Percentiles rank a stretch among this genome's conserved stretches.
These are phyloP conservation scores for Dipus sagitta DNA, from an alignment of 2,797 vertebrate genomes.

Conservation along the genomic window DNA sequence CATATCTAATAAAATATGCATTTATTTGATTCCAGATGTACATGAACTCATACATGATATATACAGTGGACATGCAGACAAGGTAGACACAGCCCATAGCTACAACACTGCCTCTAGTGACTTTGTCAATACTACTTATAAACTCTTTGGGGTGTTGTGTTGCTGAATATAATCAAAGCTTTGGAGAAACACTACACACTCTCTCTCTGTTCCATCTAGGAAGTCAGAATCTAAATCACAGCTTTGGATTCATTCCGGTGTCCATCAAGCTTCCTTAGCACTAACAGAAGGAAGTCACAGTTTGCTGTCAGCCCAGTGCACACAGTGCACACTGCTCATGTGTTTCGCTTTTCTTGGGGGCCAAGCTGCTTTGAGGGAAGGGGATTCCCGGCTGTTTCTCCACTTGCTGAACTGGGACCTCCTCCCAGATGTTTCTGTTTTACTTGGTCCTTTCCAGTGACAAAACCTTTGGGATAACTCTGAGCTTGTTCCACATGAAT, in stretches of 20 bases:
- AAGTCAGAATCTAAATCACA: neutral
- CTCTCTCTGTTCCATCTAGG: neutral
- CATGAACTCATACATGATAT: neutral
- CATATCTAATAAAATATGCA: neutral
- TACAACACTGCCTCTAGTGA: neutral
- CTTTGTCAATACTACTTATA: neutral
- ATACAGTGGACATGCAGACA: neutral
- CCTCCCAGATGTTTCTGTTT: constrained; percentile 19
- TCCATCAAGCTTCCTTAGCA: neutral
- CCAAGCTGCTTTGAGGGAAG: neutral
- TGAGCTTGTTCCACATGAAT: neutral
- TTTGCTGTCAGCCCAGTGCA: neutral
- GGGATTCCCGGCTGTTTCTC: accelerated
- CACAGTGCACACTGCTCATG: accelerated
- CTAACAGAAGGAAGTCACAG: neutral
- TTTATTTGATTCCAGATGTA: constrained; percentile 13
- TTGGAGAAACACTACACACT: neutral
- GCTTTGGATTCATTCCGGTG: accelerated
- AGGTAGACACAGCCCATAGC: neutral
- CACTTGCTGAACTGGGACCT: neutral
- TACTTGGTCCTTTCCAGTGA: neutral
- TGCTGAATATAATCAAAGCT: neutral
- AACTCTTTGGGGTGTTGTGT: accelerated
- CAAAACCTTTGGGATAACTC: constrained; percentile 48
- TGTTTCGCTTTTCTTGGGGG: neutral